These are phyloP conservation scores for Beroe ovata DNA, from an alignment of 37 sponge, comb jelly and placozoan genomes.

Conservation along the genomic window DNA sequence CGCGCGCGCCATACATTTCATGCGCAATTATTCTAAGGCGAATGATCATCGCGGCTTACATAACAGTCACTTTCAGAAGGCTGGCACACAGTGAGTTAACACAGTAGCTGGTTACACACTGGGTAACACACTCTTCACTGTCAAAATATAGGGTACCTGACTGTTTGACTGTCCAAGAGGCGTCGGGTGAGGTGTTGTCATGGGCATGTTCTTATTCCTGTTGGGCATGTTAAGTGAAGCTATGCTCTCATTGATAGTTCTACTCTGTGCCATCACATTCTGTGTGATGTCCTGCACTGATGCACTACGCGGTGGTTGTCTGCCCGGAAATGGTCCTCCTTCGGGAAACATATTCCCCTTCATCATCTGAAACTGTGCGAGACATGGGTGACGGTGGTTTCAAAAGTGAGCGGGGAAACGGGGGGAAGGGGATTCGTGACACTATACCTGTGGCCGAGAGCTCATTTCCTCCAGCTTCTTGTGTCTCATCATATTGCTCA, in stretches of 20 bases:
- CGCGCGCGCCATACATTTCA: too few species aligned
- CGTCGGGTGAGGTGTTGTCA: slow-evolving; percentile 58
- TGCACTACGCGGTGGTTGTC: background rate
- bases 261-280: slow-evolving; percentile 63
- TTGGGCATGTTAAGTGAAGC: slow-evolving; percentile 49
- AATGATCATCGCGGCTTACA: too few species aligned
- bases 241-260: slow-evolving; percentile 64
- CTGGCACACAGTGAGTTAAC: too few species aligned
- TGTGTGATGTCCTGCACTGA: slow-evolving; percentile 59
- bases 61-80: too few species aligned
- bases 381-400: too few species aligned
- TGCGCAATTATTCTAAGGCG: too few species aligned
- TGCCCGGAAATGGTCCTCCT: background rate
- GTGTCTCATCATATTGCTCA: slow-evolving; percentile 66
- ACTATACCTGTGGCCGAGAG: slow-evolving; percentile 36
- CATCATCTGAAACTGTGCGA: slow-evolving; percentile 38
- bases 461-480: slow-evolving; percentile 21
- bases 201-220: slow-evolving; percentile 44
- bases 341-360: slow-evolving; percentile 6
- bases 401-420: too few species aligned
- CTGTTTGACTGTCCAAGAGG: slow-evolving; percentile 13
- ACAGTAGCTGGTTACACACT: too few species aligned
- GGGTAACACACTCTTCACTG: too few species aligned
- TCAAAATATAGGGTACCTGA: too few species aligned
- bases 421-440: too few species aligned